Evolutionary conservation across 1,140 invertebrate species (phyloP).

Genomic region (Drosophila paulistorum): DNA sequence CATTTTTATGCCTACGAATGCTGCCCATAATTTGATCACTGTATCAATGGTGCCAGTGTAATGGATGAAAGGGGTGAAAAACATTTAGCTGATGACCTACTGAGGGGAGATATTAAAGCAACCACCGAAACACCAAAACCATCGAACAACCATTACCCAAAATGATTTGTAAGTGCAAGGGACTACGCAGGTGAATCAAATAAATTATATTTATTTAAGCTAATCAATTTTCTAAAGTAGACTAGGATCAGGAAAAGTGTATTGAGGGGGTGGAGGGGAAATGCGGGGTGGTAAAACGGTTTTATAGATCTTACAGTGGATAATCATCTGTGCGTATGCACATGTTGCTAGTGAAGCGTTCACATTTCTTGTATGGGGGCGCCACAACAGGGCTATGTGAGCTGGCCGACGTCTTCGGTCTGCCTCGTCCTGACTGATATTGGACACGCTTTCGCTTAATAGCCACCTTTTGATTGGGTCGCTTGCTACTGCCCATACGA

Average conservation of each 20-base stretch:
- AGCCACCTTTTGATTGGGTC: slow-evolving; percentile 47
- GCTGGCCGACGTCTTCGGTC: slow-evolving; percentile 61
- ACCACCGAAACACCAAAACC: slow-evolving; percentile 42
- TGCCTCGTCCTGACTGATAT: slow-evolving; percentile 25
- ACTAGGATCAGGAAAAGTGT: slow-evolving; percentile 19
- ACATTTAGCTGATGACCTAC: slow-evolving; percentile 17
- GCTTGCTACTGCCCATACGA: slow-evolving; percentile 57
- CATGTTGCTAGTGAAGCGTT: slow-evolving; percentile 89
- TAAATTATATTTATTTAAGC: slow-evolving; percentile 65
- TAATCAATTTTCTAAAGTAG: slow-evolving; percentile 49
- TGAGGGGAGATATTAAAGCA: slow-evolving; percentile 14
- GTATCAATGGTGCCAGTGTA: slow-evolving; percentile 18
- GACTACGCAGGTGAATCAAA: slow-evolving; percentile 38
- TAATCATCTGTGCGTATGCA: slow-evolving; percentile 90
- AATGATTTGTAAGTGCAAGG: slow-evolving; percentile 48
- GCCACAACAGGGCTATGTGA: slow-evolving; percentile 56
- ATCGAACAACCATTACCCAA: slow-evolving; percentile 48
- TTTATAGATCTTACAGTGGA: slow-evolving; percentile 87
- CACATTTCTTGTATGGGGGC: slow-evolving; percentile 84
- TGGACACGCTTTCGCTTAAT: slow-evolving; percentile 65
- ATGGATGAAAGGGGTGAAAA: slow-evolving; percentile 20
- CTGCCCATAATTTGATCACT: slow-evolving; percentile 91
- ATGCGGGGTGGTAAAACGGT: slow-evolving; percentile 24
- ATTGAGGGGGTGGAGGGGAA: background rate
- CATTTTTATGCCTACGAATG: slow-evolving; percentile 88